A percentile compares a stretch with the other conserved stretches of the same genome.
Evolutionary conservation across 2,888 invertebrate species (phyloP).

Genomic region (Agrotis puta): DNA sequence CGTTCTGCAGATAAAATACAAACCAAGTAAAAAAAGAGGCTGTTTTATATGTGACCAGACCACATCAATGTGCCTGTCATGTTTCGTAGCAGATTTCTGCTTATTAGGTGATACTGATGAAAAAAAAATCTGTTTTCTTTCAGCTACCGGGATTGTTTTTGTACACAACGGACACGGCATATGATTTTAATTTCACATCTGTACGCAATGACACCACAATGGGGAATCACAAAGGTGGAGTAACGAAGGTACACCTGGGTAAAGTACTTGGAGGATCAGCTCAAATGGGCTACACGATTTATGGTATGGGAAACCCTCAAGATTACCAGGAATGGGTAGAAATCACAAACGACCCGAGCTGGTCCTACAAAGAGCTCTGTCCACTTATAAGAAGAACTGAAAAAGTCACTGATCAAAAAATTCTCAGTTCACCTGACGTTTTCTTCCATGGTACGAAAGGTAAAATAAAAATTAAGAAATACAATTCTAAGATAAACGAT

Average conservation of each 20-base stretch:
- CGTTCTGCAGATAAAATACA: too few relatives aligned
- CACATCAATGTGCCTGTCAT: too few relatives aligned
- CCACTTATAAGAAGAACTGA: slow-evolving; percentile 87
- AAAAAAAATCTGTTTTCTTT: neutral
- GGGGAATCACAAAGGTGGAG: slow-evolving; percentile 28
- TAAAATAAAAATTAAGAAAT: slow-evolving; percentile 76
- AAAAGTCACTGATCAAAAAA: slow-evolving; percentile 67
- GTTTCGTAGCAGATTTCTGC: too few relatives aligned
- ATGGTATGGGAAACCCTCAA: slow-evolving; percentile 80
- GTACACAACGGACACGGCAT: slow-evolving; percentile 21
- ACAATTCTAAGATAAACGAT: slow-evolving; percentile 48
- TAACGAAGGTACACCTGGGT: slow-evolving; percentile 81
- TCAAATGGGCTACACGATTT: slow-evolving; percentile 87
- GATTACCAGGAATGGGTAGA: slow-evolving; percentile 87
- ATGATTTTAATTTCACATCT: slow-evolving; percentile 74
- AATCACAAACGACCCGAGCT: slow-evolving; percentile 82
- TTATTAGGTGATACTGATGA: neutral
- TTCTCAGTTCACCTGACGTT: slow-evolving; percentile 58
- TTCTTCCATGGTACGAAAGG: slow-evolving; percentile 80
- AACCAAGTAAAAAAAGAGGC: too few relatives aligned
- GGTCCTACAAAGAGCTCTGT: slow-evolving; percentile 87
- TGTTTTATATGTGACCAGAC: too few relatives aligned
- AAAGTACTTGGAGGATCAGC: slow-evolving; percentile 91
- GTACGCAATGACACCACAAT: slow-evolving; percentile 66
- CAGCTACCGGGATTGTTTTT: slow-evolving; percentile 45